These are phyloP conservation scores for Autographa gamma DNA, from an alignment of 2,888 invertebrate genomes.

Conservation along the genomic window DNA sequence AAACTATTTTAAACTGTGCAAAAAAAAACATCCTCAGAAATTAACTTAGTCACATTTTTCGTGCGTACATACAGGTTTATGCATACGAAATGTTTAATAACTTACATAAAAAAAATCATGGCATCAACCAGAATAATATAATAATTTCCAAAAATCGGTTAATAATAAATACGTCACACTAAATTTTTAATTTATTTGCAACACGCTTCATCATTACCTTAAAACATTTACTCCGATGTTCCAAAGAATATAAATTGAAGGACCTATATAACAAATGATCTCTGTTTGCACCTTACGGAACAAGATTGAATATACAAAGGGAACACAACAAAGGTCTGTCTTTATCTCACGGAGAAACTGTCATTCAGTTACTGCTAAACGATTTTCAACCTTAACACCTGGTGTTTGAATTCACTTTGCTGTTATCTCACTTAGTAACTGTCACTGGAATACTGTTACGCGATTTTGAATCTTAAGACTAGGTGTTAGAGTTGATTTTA, in stretches of 20 bases:
- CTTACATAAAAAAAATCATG: too few species aligned
- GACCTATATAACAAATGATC: constrained; percentile 34
- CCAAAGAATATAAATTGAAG: constrained; percentile 9
- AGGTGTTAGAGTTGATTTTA: neutral
- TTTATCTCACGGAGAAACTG: constrained; percentile 20
- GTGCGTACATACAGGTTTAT: too few species aligned
- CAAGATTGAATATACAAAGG: constrained; percentile 57
- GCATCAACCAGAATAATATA: too few species aligned
- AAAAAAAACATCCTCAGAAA: too few species aligned
- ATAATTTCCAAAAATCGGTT: too few species aligned
- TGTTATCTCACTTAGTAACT: constrained; percentile 14
- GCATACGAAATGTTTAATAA: too few species aligned
- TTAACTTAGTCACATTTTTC: too few species aligned
- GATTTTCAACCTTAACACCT: constrained; percentile 17
- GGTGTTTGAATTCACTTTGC: neutral
- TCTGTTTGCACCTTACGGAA: constrained; percentile 38
- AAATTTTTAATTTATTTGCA: too few species aligned
- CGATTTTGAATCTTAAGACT: constrained; percentile 14
- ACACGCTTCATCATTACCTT: neutral
- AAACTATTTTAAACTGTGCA: too few species aligned
- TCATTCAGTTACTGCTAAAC: constrained; percentile 10
- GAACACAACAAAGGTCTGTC: constrained; percentile 52
- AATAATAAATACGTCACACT: too few species aligned
- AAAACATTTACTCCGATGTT: neutral
- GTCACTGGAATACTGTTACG: constrained; percentile 10